Base-by-base conservation (phyloP, 2,797 vertebrate species). In the Smutsia temminckii region DNA sequence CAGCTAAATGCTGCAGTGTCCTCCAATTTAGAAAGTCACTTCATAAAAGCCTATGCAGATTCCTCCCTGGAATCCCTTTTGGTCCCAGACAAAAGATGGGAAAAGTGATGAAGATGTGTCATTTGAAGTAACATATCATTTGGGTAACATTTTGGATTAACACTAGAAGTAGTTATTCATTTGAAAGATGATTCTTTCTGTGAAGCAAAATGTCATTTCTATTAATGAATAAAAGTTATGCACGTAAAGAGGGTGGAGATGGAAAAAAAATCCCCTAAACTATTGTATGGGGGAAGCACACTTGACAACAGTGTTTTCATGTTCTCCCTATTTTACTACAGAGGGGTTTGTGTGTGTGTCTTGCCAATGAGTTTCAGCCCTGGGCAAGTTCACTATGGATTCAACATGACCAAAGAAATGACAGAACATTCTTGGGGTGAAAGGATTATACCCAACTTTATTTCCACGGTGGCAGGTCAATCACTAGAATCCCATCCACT, bases 11-110 rank as follows among this genome's bases (percentile, higher is more conserved):
- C 92, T 32, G 68, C 79, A 85, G 3, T 32, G 92, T 88, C 96
- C 92, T 97, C 91, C 74, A 40, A 84, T n/a, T 81, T 61, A 78
- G 63, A 94, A 87, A 89, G 88, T 94, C 80, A 20, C 27, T 92
- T 95, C 71, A 4, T 40, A 79, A 61, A 95, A 96, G 91, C 17
- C 86, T 21, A 59, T 6, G 29, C 87, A 6, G 37, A 89, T 66
- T 91, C 27, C 91, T 94, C 37, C 80, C 57, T 59, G 20, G 5
- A 83, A 46, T 83, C 80, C 85, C 66, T 55, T 92, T 46, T 59
- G 37, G 37, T 40, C 85, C 53, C 87, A 93, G 79, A 40, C 87
- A 40, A n/a, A 55, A 77, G 13, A 7, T 34, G 16, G 49, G 10
- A 14, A 21, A 57, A 71, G 27, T 75, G 84, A 86, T 77, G 79